phyloP scores from a whole-genome alignment of 2,113 vertebrate genomes.

The Microtus ochrogaster region DNA sequence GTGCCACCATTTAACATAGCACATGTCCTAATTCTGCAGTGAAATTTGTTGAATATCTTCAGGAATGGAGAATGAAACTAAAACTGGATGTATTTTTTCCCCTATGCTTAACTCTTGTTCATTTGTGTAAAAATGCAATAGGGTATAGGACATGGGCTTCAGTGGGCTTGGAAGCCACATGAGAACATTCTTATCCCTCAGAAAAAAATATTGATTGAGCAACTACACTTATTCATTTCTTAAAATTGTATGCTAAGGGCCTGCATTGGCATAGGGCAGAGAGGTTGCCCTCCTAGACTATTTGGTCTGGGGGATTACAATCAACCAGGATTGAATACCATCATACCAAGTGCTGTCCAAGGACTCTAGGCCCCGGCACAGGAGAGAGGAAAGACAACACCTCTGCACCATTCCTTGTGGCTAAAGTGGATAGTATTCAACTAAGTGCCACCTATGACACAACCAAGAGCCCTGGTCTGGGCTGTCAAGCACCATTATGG shows the following conservation, averaged over 20 bases:
- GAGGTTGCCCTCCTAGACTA: not conserved
- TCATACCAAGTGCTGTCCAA: too few species aligned
- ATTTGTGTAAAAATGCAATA: not conserved
- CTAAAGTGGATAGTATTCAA: too few species aligned
- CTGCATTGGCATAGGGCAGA: not conserved
- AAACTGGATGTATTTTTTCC: constrained; percentile 69
- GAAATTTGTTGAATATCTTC: constrained; percentile 56
- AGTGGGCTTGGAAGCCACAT: not conserved
- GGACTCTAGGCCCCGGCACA: too few species aligned
- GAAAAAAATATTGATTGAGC: not conserved
- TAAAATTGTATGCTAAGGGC: not conserved
- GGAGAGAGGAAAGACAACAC: too few species aligned
- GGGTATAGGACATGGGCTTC: not conserved
- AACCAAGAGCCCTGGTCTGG: too few species aligned
- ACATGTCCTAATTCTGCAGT: constrained; percentile 71
- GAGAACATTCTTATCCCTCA: not conserved
- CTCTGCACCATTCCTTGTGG: too few species aligned
- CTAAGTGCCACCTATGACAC: too few species aligned
- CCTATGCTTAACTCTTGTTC: constrained; percentile 40
- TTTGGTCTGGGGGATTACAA: not conserved
- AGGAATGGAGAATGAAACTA: constrained; percentile 44
- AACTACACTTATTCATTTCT: not conserved
- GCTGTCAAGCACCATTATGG: not conserved
- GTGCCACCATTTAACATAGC: constrained; percentile 62
- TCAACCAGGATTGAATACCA: not conserved